Conservation (phyloP, 2,113 vertebrate genomes). For the Axis porcinus region DNA sequence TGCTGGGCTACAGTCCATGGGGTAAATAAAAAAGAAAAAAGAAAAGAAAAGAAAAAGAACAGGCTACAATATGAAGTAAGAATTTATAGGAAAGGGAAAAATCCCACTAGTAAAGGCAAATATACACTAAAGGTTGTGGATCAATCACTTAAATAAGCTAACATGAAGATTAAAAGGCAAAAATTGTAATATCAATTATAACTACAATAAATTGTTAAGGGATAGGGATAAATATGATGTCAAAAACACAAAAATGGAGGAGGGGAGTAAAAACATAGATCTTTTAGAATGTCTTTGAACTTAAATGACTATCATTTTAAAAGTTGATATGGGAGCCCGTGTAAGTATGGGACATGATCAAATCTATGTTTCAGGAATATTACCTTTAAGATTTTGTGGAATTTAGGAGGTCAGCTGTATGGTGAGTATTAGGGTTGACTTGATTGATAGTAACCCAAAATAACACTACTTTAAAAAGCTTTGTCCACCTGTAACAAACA, state of each 20-base stretch:
- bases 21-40: too few relatives aligned
- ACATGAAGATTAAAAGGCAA: neutral
- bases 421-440: neutral
- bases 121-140: neutral
- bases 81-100: neutral
- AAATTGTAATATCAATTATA: neutral
- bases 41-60: too few relatives aligned
- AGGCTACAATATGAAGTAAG: neutral
- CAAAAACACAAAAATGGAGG: neutral
- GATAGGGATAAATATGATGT: neutral
- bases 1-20: too few relatives aligned
- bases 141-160: neutral
- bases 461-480: neutral
- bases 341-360: neutral
- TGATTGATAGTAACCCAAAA: neutral
- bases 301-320: neutral
- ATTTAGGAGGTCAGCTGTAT: neutral
- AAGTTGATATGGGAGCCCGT: neutral
- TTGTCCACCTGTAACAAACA: neutral
- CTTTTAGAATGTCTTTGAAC: neutral
- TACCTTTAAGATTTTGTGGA: neutral
- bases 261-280: neutral
- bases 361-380: neutral
- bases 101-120: neutral
- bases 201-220: neutral